Conservation (phyloP, 1,140 invertebrate genomes). For the Drosophila grimshawi region DNA sequence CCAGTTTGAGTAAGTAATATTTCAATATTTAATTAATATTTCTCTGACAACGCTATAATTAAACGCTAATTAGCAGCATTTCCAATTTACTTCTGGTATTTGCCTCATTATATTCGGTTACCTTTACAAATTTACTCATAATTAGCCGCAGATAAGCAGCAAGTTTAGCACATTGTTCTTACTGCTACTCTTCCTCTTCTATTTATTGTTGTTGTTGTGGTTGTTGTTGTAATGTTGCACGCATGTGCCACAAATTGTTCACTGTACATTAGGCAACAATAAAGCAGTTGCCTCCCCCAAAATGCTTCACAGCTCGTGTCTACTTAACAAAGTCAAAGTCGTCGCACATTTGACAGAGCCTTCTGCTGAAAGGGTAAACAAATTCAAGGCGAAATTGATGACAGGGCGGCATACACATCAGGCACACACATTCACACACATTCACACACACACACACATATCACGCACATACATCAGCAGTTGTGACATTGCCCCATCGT, state of each 20-base stretch:
- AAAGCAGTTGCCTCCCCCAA: slow-evolving; percentile 29
- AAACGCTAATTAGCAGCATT: background rate
- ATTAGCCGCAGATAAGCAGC: slow-evolving; percentile 59
- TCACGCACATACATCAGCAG: slow-evolving; percentile 38
- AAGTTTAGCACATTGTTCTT: slow-evolving; percentile 34
- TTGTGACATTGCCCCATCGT: slow-evolving; percentile 70
- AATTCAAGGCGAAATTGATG: slow-evolving; percentile 81
- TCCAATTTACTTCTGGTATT: background rate
- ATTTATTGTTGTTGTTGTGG: background rate
- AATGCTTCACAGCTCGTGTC: background rate
- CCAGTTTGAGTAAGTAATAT: too few species aligned
- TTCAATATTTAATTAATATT: too few species aligned
- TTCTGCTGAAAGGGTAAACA: slow-evolving; percentile 72
- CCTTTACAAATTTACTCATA: slow-evolving; percentile 26
- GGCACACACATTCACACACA: slow-evolving; percentile 27
- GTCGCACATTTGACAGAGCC: slow-evolving; percentile 48
- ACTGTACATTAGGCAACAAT: slow-evolving; percentile 56
- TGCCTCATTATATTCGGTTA: background rate
- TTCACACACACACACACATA: slow-evolving; percentile 18
- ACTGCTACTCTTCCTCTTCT: too few species aligned
- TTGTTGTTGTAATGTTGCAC: slow-evolving; percentile 27
- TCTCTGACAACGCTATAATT: background rate
- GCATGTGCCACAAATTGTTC: slow-evolving; percentile 54
- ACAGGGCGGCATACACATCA: slow-evolving; percentile 59
- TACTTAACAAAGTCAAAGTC: slow-evolving; percentile 43